Conservation (phyloP, 2,888 invertebrate genomes). For the Penaeus monodon region DNA sequence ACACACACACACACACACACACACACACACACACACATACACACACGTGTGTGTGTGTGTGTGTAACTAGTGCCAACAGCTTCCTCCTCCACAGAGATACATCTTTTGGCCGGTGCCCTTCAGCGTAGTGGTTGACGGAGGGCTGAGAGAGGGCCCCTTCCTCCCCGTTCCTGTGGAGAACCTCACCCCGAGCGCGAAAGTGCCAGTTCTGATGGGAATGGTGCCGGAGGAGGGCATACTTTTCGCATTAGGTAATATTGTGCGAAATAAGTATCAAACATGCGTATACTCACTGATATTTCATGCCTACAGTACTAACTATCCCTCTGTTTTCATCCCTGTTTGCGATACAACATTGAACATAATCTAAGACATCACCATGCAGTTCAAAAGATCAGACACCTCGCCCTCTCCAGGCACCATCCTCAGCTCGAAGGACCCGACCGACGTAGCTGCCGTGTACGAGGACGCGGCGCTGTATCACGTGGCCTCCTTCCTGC, state of each 20-base stretch:
- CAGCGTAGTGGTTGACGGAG: conserved; percentile 67
- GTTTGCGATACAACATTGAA: too few species aligned
- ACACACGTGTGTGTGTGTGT: background rate
- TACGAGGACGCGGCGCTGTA: conserved; percentile 32
- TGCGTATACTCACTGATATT: background rate
- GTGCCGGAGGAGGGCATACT: conserved; percentile 36
- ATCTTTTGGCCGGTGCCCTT: conserved; percentile 66
- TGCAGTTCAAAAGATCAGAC: too few species aligned
- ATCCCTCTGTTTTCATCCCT: too few species aligned
- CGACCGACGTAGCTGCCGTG: conserved; percentile 19
- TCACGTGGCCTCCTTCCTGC: conserved; percentile 20
- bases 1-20: too few species aligned
- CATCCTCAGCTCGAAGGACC: conserved; percentile 24
- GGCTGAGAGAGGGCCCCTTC: conserved; percentile 53
- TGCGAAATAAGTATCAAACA: background rate
- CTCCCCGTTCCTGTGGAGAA: conserved; percentile 61
- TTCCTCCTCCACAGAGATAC: conserved; percentile 26
- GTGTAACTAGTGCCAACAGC: background rate
- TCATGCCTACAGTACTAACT: background rate
- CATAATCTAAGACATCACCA: too few species aligned
- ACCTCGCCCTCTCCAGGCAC: conserved; percentile 2
- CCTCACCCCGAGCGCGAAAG: conserved; percentile 18
- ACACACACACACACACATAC: too few species aligned
- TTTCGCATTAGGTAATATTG: conserved; percentile 38
- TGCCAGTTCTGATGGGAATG: conserved; percentile 43